phyloP scores from a whole-genome alignment of 1,140 invertebrate species.

The Apis cerana region DNA sequence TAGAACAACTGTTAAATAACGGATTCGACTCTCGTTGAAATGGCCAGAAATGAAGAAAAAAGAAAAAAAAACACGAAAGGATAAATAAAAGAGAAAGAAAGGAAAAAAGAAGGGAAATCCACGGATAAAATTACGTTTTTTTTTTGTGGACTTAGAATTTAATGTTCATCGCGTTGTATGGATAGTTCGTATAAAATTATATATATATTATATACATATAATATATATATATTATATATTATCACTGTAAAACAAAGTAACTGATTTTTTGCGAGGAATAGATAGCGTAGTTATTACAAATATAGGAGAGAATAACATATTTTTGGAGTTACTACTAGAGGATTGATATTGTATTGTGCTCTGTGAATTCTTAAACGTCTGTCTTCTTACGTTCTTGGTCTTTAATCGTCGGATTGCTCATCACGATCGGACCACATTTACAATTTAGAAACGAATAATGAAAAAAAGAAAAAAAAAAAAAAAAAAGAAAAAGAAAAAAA shows the following conservation, averaged over 20 bases:
- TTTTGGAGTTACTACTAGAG: slow-evolving; percentile 76
- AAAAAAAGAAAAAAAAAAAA: background rate
- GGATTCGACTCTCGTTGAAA: slow-evolving; percentile 44
- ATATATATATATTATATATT: slow-evolving; percentile 36
- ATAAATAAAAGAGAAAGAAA: slow-evolving; percentile 21
- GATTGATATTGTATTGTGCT: slow-evolving; percentile 65
- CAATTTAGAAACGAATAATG: slow-evolving; percentile 8
- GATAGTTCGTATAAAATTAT: slow-evolving; percentile 62
- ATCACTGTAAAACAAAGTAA: slow-evolving; percentile 56
- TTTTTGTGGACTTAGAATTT: slow-evolving; percentile 52
- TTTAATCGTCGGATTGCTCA: slow-evolving; percentile 53
- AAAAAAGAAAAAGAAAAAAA: background rate
- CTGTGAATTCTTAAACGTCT: slow-evolving; percentile 64
- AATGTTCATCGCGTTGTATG: slow-evolving; percentile 68
- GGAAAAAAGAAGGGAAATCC: slow-evolving; percentile 19
- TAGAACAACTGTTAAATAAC: slow-evolving; percentile 6
- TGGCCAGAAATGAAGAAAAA: slow-evolving; percentile 23
- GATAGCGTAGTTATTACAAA: slow-evolving; percentile 67
- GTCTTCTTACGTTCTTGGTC: slow-evolving; percentile 56
- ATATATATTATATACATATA: slow-evolving; percentile 29
- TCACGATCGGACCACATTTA: slow-evolving; percentile 62
- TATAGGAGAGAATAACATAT: slow-evolving; percentile 75
- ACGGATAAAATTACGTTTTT: slow-evolving; percentile 46
- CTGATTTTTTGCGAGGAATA: slow-evolving; percentile 56
- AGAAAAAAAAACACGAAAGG: background rate